Base-by-base conservation (phyloP, 2,888 invertebrate genomes). In the Luffia ferchaultella region DNA sequence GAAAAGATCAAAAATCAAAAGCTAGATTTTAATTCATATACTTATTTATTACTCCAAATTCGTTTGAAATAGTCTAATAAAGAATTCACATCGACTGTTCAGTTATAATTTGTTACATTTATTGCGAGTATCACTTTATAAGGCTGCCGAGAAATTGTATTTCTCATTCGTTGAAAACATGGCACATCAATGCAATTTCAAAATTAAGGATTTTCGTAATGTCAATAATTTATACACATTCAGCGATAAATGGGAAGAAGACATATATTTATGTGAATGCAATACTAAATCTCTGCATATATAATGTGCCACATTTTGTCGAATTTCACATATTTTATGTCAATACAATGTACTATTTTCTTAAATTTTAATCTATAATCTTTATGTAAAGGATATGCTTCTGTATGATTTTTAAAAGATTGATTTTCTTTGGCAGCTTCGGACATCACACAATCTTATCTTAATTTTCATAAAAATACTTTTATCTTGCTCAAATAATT, bases 391-490 rank as follows among this genome's bases (percentile, higher is more conserved):
- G 30, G 12, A 30, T 30, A 30, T 30, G n/a, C n/a, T 30, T 30
- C 12, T 30, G 54, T 47, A 51, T 46, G 12, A 18, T 5, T 16
- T 7, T n/a, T n/a, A n/a, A n/a, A n/a, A n/a, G n/a, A n/a, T n/a
- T 40, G n/a, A 48, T 18, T 18, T 18, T 42, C 49, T 51, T 56
- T 56, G 55, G 54, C 56, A 55, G 52, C 50, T 48, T 52, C 45
- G 46, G 16, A 51, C 54, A 56, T 55, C 51, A 56, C 54, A 52
- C 47, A 49, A 45, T 48, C 45, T 20, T 56, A 52, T 30, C 12
- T 3, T n/a, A n/a, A n/a, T n/a, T n/a, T 55, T 56, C 55, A 57
- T 57, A 60, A 60, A 52, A 62, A 60, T 62, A 61, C 53, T 60
- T 70, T 67, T n/a, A n/a, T n/a, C n/a, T n/a, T n/a, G n/a, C n/a